Conservation (phyloP, 1,140 invertebrate genomes). For the Proctacanthus coquilletti region DNA sequence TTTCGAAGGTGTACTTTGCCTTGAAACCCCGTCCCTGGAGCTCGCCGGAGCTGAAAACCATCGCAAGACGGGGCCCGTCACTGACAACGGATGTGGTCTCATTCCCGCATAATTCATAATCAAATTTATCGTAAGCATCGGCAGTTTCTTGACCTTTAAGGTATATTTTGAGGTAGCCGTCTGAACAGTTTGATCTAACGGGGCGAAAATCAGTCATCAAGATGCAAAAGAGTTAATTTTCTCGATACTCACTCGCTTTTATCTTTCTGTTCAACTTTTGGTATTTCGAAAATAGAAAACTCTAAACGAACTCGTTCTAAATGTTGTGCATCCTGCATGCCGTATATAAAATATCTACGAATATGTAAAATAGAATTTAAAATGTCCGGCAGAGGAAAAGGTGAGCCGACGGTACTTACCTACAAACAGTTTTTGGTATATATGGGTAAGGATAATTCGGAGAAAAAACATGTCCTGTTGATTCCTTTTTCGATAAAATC, state of each 20-base stretch:
- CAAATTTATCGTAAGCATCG: constrained; percentile 82
- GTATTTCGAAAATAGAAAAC: constrained; percentile 81
- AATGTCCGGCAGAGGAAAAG: neutral
- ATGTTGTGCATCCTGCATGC: constrained; percentile 87
- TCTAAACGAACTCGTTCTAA: constrained; percentile 80
- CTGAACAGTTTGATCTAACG: constrained; percentile 53
- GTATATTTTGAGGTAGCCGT: constrained; percentile 84
- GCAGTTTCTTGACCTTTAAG: constrained; percentile 84
- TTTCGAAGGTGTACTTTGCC: constrained; percentile 37
- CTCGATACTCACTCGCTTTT: constrained; percentile 23
- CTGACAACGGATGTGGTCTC: constrained; percentile 55
- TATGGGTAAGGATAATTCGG: constrained; percentile 92
- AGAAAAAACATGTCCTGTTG: constrained; percentile 78
- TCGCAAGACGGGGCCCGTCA: constrained; percentile 80
- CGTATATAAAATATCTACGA: constrained; percentile 86
- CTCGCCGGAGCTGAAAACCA: constrained; percentile 85
- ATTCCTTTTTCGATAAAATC: constrained; percentile 85
- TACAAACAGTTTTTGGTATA: constrained; percentile 86
- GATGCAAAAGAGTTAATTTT: neutral
- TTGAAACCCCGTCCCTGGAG: constrained; percentile 81
- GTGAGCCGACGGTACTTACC: constrained; percentile 28
- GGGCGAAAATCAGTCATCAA: constrained; percentile 3
- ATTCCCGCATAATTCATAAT: constrained; percentile 81
- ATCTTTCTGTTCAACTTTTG: constrained; percentile 48
- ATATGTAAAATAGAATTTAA: neutral